Evolutionary conservation across 2,797 vertebrate genomes (phyloP).

Genomic region (Labeo calbasu): DNA sequence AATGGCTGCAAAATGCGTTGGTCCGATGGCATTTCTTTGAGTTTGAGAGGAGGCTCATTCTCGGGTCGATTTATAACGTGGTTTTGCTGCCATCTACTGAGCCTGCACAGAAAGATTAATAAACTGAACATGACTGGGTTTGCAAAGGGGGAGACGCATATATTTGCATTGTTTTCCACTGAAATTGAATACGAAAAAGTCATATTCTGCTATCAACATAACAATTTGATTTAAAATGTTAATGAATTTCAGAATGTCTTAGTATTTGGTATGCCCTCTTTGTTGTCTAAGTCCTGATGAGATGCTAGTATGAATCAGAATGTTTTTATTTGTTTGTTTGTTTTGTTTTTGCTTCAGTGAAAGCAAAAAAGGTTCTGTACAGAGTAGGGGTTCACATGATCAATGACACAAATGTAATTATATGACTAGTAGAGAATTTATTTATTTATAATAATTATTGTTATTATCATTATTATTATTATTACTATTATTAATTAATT

Average conservation of each 20-base stretch:
- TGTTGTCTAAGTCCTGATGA: not conserved
- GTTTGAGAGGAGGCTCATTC: not conserved
- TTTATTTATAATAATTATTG: not conserved
- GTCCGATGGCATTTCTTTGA: not conserved
- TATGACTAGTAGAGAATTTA: not conserved
- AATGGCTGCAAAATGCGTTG: slow-evolving; percentile 7
- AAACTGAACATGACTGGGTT: not conserved
- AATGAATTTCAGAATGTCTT: not conserved
- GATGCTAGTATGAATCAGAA: not conserved
- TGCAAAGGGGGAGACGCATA: not conserved
- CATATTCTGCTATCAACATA: not conserved
- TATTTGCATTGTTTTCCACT: not conserved
- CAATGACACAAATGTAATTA: not conserved
- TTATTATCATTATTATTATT: too few relatives aligned
- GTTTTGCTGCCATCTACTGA: slow-evolving; percentile 64
- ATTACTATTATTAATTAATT: too few relatives aligned
- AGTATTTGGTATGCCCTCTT: not conserved
- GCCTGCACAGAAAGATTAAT: not conserved
- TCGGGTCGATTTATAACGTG: slow-evolving; percentile 43
- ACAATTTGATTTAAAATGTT: not conserved
- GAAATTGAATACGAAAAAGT: not conserved
- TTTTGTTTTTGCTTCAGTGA: not conserved
- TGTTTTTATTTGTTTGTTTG: not conserved
- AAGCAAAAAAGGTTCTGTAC: not conserved
- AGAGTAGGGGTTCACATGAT: not conserved